phyloP scores from a whole-genome alignment of 2,888 invertebrate species.

The Azorinus chamasolen region DNA sequence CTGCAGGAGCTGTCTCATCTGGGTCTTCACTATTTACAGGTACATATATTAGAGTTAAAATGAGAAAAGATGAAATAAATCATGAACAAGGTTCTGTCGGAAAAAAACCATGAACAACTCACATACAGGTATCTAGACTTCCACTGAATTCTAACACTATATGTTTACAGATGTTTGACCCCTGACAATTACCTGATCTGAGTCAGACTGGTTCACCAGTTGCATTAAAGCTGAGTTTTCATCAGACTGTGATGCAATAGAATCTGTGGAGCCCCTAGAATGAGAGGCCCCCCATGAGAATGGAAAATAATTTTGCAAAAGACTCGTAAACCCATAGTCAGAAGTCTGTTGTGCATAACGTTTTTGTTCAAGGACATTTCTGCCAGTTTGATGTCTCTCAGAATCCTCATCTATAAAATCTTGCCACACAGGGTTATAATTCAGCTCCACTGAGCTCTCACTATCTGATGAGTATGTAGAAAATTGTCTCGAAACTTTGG shows the following conservation, averaged over 20 bases:
- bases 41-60: no score
- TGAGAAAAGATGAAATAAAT: no score
- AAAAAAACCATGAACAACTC: no score
- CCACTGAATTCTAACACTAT: no score
- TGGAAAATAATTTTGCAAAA: constrained; percentile 48
- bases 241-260: constrained; percentile 52
- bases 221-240: constrained; percentile 53
- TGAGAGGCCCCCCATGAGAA: constrained; percentile 28
- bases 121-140: no score
- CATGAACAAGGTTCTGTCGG: no score
- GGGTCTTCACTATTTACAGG: no score
- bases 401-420: constrained; percentile 16
- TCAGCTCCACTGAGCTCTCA: constrained; percentile 46
- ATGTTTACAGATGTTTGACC: background rate
- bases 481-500: constrained; percentile 12
- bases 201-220: constrained; percentile 49
- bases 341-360: background rate
- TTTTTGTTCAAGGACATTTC: background rate
- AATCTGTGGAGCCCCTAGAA: constrained; percentile 51
- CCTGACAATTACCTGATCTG: constrained; percentile 48
- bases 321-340: constrained; percentile 36
- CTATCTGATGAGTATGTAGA: constrained; percentile 45
- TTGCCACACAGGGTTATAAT: constrained; percentile 40
- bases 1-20: no score
- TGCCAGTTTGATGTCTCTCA: background rate